Percentiles rank a stretch among this genome's conserved stretches.
phyloP scores from a whole-genome alignment of 2,113 vertebrate species.

The Phrynocephalus versicolor region DNA sequence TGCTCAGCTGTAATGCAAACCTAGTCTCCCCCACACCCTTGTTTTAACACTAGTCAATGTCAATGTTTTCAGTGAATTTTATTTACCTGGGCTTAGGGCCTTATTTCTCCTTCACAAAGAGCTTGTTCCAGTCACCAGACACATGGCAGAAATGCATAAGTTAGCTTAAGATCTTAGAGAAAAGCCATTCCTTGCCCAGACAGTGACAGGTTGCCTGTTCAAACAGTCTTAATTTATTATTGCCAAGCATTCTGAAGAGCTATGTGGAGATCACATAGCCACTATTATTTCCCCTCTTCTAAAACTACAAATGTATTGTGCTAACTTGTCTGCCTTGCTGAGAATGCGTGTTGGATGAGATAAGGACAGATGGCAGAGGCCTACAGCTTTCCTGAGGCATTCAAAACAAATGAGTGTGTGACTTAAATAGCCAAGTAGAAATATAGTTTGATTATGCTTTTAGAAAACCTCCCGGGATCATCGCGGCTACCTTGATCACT shows the following conservation, averaged over 20 bases:
- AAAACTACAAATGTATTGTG: neutral
- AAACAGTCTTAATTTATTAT: neutral
- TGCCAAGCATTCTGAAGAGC: neutral
- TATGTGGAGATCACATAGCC: neutral
- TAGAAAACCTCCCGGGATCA: neutral
- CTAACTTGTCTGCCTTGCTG: neutral
- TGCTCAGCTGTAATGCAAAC: neutral
- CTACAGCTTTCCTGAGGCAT: neutral
- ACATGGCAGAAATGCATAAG: neutral
- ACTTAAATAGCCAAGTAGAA: conserved; percentile 14
- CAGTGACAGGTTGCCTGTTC: neutral
- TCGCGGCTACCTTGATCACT: neutral
- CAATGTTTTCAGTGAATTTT: neutral
- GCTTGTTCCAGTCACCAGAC: neutral
- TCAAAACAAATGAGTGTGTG: neutral
- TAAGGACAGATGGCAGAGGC: conserved; percentile 1
- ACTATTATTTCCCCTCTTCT: neutral
- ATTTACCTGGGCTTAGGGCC: neutral
- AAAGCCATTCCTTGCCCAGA: neutral
- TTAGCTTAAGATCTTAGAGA: neutral
- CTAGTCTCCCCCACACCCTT: neutral
- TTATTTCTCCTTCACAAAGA: neutral
- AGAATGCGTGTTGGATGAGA: neutral
- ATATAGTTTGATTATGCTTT: conserved; percentile 5
- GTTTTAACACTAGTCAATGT: neutral